Evolutionary conservation across 2,888 invertebrate species (phyloP).

Genomic region (Drosophila kanekoi): DNA sequence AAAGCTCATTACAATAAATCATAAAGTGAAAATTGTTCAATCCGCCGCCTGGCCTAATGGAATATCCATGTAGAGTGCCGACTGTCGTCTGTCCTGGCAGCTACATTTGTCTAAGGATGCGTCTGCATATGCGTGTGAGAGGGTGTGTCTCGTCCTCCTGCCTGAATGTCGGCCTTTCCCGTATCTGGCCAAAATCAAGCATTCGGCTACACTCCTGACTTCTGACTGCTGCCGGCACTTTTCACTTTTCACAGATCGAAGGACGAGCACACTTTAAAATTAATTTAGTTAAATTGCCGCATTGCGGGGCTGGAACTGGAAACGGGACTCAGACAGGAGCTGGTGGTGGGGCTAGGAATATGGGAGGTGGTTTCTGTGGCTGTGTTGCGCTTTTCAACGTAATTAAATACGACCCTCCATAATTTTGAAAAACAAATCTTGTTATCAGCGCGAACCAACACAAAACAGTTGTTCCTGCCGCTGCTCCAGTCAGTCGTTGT

Average conservation of each 20-base stretch:
- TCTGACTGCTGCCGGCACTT: conserved; percentile 52
- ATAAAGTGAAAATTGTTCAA: conserved; percentile 77
- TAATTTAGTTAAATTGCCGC: conserved; percentile 76
- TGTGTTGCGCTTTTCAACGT: conserved; percentile 75
- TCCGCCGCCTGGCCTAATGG: conserved; percentile 68
- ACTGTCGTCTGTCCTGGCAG: conserved; percentile 27
- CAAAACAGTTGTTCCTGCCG: conserved; percentile 57
- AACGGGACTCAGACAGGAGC: neutral
- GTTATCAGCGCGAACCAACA: conserved; percentile 75
- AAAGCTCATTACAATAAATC: conserved; percentile 79
- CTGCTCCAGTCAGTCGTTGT: conserved; percentile 8
- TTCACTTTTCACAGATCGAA: conserved; percentile 55
- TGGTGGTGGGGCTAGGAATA: conserved; percentile 14
- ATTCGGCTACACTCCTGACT: conserved; percentile 61
- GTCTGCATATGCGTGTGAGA: conserved; percentile 57
- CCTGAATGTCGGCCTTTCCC: conserved; percentile 1
- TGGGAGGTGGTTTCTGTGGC: conserved; percentile 43
- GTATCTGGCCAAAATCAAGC: conserved; percentile 69
- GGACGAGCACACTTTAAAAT: conserved; percentile 74
- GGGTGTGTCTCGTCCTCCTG: conserved; percentile 30
- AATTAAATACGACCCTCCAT: conserved; percentile 71
- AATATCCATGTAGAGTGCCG: conserved; percentile 64
- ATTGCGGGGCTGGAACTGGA: conserved; percentile 5
- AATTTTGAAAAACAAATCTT: conserved; percentile 79
- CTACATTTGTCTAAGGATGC: conserved; percentile 72